These are phyloP conservation scores for Pantelozetes paolii DNA, from an alignment of 2,888 invertebrate genomes.

Conservation along the genomic window DNA sequence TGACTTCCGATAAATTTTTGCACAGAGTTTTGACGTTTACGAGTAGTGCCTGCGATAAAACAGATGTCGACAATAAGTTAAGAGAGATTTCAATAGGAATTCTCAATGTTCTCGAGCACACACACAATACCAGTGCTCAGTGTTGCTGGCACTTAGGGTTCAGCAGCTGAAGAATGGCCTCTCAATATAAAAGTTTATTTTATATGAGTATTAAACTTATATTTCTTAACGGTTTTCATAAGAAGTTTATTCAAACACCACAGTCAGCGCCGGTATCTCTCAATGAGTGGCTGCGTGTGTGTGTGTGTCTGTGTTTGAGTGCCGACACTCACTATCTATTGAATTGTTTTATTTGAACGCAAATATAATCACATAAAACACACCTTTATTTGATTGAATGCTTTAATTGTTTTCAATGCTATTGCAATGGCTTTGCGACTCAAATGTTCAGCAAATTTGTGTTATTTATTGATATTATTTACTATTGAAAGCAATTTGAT, in stretches of 20 bases:
- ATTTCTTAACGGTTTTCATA: constrained; percentile 17
- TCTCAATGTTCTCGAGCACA: not conserved
- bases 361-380: constrained; percentile 20
- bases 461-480: constrained; percentile 10
- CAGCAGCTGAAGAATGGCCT: not conserved
- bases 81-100: not conserved
- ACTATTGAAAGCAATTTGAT: constrained; percentile 5
- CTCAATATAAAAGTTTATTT: not conserved
- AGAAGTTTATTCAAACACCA: not conserved
- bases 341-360: not conserved
- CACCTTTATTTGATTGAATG: not conserved
- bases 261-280: not conserved
- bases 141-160: not conserved
- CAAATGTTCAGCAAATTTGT: not conserved
- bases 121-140: not conserved
- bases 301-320: not conserved
- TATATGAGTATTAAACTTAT: not conserved
- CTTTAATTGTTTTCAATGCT: not conserved
- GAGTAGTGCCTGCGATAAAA: constrained; percentile 7
- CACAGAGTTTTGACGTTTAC: not conserved
- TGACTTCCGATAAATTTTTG: constrained; percentile 17
- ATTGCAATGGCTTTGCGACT: not conserved
- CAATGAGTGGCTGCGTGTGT: not conserved
- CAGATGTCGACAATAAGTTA: constrained; percentile 5
- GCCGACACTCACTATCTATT: not conserved